phyloP scores from a whole-genome alignment of 2,797 vertebrate genomes.

The Aratinga solstitialis region DNA sequence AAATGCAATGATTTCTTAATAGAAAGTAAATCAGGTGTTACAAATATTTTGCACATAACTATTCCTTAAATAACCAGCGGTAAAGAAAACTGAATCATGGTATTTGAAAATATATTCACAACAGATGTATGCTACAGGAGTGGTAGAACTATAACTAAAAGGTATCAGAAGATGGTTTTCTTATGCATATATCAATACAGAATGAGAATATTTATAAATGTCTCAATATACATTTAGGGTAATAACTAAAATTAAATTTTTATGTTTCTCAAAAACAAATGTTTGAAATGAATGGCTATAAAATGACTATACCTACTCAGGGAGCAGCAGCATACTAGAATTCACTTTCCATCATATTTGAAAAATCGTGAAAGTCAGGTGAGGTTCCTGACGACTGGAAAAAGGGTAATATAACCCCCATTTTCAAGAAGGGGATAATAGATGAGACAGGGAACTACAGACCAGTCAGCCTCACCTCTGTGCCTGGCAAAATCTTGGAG shows the following conservation, averaged over 20 bases:
- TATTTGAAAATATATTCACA: not conserved
- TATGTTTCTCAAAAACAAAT: not conserved
- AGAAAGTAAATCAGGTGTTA: not conserved
- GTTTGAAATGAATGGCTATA: not conserved
- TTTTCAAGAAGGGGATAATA: no score
- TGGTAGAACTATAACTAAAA: not conserved
- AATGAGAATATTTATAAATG: not conserved
- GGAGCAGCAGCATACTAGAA: not conserved
- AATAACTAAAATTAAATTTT: not conserved
- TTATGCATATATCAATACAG: not conserved
- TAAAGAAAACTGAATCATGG: not conserved
- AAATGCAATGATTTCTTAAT: not conserved
- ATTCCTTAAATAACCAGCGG: not conserved
- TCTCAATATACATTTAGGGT: not conserved
- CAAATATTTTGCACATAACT: not conserved
- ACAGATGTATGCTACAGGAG: not conserved
- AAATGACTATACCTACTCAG: not conserved
- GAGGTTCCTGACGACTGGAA: no score
- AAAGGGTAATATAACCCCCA: no score
- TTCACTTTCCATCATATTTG: not conserved
- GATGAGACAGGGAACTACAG: no score
- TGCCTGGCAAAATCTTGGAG: no score
- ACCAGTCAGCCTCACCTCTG: no score
- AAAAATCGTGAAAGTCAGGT: no score
- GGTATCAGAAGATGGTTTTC: accelerated